Conservation (phyloP, 2,888 invertebrate genomes). For the Euspilapteryx auroguttella region DNA sequence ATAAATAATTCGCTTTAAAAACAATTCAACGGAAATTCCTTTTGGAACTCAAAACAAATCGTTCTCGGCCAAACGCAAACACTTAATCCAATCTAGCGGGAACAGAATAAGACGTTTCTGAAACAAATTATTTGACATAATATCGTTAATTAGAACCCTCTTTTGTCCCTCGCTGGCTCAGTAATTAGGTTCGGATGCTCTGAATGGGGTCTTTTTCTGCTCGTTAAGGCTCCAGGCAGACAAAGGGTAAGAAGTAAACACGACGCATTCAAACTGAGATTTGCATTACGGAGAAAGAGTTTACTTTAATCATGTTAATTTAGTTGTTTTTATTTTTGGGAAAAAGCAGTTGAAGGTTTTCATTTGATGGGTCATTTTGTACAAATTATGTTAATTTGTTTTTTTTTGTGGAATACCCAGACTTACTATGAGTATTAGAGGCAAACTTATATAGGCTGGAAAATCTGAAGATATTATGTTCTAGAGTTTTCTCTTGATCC, state of each 20-base stretch:
- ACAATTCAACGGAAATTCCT: too few relatives aligned
- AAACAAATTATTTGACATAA: constrained; percentile 62
- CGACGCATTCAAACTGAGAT: constrained; percentile 43
- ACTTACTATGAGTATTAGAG: too few relatives aligned
- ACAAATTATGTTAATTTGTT: too few relatives aligned
- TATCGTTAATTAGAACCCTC: constrained; percentile 60
- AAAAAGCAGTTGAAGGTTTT: too few relatives aligned
- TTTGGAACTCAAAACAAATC: neutral
- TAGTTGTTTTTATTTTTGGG: too few relatives aligned
- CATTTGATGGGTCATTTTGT: too few relatives aligned
- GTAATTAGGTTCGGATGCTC: constrained; percentile 58
- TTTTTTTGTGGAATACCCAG: too few relatives aligned
- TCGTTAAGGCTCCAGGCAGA: constrained; percentile 44
- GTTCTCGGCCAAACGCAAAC: constrained; percentile 34
- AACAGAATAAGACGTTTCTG: constrained; percentile 44
- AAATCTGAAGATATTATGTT: too few relatives aligned
- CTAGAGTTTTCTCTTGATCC: too few relatives aligned
- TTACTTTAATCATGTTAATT: constrained; percentile 24
- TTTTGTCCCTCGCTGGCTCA: constrained; percentile 37
- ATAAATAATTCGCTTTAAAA: too few relatives aligned
- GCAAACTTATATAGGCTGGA: too few relatives aligned
- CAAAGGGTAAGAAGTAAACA: constrained; percentile 56
- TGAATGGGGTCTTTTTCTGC: constrained; percentile 59
- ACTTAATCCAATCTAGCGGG: constrained; percentile 48
- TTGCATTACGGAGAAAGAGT: constrained; percentile 36